phyloP scores from a whole-genome alignment of 2,888 invertebrate genomes.

The Lingula anatina region DNA sequence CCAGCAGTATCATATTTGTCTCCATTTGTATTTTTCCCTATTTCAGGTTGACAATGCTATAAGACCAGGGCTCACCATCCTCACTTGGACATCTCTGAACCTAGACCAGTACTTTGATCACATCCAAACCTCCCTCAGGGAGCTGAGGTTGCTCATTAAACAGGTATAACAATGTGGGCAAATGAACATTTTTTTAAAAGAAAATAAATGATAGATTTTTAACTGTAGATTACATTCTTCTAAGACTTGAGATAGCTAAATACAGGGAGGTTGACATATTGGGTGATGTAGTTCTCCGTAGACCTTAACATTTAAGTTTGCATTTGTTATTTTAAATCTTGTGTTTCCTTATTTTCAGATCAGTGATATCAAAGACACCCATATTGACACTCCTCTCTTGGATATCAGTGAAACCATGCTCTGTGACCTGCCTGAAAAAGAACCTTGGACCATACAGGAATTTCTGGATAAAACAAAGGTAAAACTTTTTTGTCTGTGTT shows the following conservation, averaged over 20 bases:
- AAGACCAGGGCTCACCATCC: slow-evolving; percentile 69
- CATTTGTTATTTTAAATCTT: not conserved
- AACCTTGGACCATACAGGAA: slow-evolving; percentile 60
- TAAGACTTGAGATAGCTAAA: not conserved
- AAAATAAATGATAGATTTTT: too few relatives aligned
- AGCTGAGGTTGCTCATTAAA: slow-evolving; percentile 57
- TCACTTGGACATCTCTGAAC: slow-evolving; percentile 78
- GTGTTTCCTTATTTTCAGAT: slow-evolving; percentile 52
- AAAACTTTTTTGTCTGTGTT: too few relatives aligned
- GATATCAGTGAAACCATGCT: slow-evolving; percentile 62
- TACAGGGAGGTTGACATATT: too few relatives aligned
- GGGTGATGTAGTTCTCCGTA: too few relatives aligned
- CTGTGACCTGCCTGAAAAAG: slow-evolving; percentile 37
- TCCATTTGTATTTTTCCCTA: too few relatives aligned
- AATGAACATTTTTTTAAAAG: too few relatives aligned
- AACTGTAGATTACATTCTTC: not conserved
- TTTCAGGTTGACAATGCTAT: slow-evolving; percentile 61
- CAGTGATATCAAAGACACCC: slow-evolving; percentile 69
- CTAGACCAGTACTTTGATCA: slow-evolving; percentile 62
- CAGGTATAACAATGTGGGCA: too few relatives aligned
- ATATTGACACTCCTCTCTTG: slow-evolving; percentile 66
- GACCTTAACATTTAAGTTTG: not conserved
- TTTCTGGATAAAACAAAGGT: slow-evolving; percentile 64
- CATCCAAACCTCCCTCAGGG: slow-evolving; percentile 59
- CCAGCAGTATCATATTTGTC: slow-evolving; percentile 2